These are phyloP conservation scores for Labeo catla DNA, from an alignment of 2,113 vertebrate genomes.

Conservation along the genomic window DNA sequence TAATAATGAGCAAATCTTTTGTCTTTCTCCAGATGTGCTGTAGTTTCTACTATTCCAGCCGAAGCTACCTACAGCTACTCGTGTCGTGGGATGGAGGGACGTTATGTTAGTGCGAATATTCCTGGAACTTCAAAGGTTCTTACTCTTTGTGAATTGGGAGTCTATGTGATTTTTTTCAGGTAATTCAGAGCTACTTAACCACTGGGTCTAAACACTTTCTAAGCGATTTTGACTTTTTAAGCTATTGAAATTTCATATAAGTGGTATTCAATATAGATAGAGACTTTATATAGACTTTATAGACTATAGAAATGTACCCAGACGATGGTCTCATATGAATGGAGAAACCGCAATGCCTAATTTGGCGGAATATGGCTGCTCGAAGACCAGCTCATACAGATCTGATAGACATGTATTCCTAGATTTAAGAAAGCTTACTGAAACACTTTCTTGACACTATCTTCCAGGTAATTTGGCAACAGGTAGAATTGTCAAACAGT, in stretches of 20 bases:
- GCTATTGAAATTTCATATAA: no score
- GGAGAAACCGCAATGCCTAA: no score
- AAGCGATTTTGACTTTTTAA: no score
- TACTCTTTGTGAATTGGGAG: background rate
- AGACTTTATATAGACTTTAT: no score
- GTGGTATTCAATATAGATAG: no score
- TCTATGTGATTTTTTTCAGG: background rate
- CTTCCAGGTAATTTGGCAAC: constrained; percentile 34
- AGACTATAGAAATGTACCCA: no score
- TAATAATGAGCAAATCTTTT: no score
- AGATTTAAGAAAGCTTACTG: background rate
- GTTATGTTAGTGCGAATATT: background rate
- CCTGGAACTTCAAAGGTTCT: background rate
- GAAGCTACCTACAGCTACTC: background rate
- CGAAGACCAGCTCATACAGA: background rate
- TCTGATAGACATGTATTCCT: background rate
- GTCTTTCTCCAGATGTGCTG: no score
- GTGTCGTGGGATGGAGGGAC: background rate
- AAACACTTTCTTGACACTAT: background rate
- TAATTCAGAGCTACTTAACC: background rate
- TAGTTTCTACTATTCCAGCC: no score
- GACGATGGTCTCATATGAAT: no score
- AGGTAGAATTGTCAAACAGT: background rate
- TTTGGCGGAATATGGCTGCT: no score
- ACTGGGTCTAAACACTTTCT: no score